Base-by-base conservation (phyloP, 2,888 invertebrate species). In the Epirrhoe alternata region DNA sequence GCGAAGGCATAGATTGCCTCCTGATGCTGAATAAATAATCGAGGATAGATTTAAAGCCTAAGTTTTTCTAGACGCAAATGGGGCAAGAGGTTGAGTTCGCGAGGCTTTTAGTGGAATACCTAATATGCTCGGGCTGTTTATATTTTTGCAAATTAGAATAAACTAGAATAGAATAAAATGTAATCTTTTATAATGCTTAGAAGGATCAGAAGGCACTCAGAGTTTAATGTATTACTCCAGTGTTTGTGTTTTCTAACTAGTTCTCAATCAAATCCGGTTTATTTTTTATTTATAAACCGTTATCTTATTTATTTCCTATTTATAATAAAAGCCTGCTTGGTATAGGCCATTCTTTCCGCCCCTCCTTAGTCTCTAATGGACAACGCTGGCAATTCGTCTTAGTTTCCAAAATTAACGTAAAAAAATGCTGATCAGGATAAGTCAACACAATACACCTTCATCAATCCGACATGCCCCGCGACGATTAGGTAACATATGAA, bases 401-500 rank as follows among this genome's bases (percentile, higher is more conserved):
- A 51, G 30, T 51, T 42, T 12, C 12, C 12, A 12, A 42, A 42
- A 24, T 24, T 24, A 24, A 24, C 51, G 30, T 16, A 12, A 14
- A n/a, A 31, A 31, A 54, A 61, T 54, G 47, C 61, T 49, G 2
- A 54, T 61, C 54, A 61, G 47, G 54, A 47, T 54, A 38, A 54
- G 24, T 49, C 35, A 54, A 61, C 47, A 59, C 30, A 14, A 60
- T 54, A 54, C 24, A 47, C 17, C 35, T 33, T 53, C 30, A 55
- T 30, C 38, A 61, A 61, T 55, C 24, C 47, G 10, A 53, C 24
- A 61, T 61, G 52, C 61, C 30, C 55, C 54, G 50, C 38, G 55
- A 56, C 2, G 31, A 12, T 16, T 14, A 38, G 57, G 42, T 5
- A 30, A 51, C 10, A 42, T 38, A 59, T 50, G 51, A 4, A 42